A percentile compares a stretch with the other conserved stretches of the same genome.
phyloP scores from a whole-genome alignment of 2,113 vertebrate species.

The Brachyhypopomus occidentalis region DNA sequence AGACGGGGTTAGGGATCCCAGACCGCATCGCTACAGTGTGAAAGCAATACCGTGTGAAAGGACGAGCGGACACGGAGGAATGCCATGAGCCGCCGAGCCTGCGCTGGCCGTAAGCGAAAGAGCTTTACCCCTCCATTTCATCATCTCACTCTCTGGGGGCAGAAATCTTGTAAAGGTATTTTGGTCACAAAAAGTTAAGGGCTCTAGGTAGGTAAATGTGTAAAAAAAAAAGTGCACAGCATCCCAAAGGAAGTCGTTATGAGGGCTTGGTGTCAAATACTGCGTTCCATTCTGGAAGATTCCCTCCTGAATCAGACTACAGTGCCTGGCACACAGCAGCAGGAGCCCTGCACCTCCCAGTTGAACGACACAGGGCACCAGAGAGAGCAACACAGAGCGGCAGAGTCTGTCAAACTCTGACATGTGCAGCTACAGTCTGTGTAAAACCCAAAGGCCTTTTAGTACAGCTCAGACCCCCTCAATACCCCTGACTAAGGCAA shows the following conservation, averaged over 20 bases:
- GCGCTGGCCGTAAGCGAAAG: not conserved
- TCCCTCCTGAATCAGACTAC: conserved; percentile 40
- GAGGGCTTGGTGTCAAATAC: conserved; percentile 58
- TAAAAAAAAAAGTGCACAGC: not conserved
- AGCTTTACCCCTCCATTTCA: not conserved
- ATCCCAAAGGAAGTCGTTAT: conserved; percentile 65
- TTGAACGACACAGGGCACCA: not conserved
- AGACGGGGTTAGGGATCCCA: not conserved
- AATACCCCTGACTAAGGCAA: too few species aligned
- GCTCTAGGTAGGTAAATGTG: conserved; percentile 55
- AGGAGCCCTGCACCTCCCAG: not conserved
- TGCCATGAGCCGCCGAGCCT: not conserved
- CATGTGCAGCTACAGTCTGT: not conserved
- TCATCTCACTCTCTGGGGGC: not conserved
- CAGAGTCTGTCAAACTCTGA: conserved; percentile 12
- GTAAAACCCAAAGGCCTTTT: too few species aligned
- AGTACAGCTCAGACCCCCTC: too few species aligned
- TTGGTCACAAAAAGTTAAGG: conserved; percentile 33
- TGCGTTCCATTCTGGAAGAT: conserved; percentile 57
- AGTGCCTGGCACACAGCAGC: conserved; percentile 18
- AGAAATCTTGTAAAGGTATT: not conserved
- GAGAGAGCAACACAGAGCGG: not conserved
- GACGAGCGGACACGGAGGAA: conserved; percentile 3
- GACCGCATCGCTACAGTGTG: not conserved
- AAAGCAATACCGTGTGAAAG: conserved; percentile 36